Base-by-base conservation (phyloP, 2,888 invertebrate species). In the Nymphalis urticae region DNA sequence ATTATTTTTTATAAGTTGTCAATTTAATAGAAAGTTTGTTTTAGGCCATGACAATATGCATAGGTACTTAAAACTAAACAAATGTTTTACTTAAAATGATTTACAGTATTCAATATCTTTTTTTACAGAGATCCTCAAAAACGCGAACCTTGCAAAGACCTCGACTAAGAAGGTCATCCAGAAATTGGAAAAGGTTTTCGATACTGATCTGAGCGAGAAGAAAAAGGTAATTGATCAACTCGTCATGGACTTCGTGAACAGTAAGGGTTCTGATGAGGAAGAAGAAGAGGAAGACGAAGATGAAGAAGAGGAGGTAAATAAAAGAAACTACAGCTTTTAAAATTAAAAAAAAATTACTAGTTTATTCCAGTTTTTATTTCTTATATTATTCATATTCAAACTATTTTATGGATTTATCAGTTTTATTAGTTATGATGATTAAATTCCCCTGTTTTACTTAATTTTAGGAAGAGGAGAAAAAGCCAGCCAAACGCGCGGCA, bases 121-220 rank as follows among this genome's bases (percentile, higher is more conserved):
- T 16, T 17, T 32, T 8, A 32, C 87, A 97, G 97, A 95, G 67
- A 97, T 98, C 82, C 94, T 98, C 36, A 96, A 97, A 89, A 96
- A 95, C 86, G 97, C 97, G 10, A 97, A 98, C 84, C 93, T 98
- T 27, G 94, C 95, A 10, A 95, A 95, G 65, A 96, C 97, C 75
- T 97, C 98, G 5, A 96, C 97, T 9, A 98, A 98, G 84, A 97
- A 97, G 86, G 97, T 98, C 19, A 95, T 98, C 59, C 95, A 96
- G 84, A 95, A 96, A 81, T 90, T 98, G 75, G 97, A 98, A 85
- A 95, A 96, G 76, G 96, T 96, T 79, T 93, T 98, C 10, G 95
- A 95, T 50, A 93, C 95, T 62, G 97, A 97, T 77, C 92, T 98
- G 59, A 90, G 95, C 9, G 94, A 87, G 61, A 96, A 97, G 79